Evolutionary conservation across 2,113 vertebrate species (phyloP).

Genomic region (Pogonocichla stellata): DNA sequence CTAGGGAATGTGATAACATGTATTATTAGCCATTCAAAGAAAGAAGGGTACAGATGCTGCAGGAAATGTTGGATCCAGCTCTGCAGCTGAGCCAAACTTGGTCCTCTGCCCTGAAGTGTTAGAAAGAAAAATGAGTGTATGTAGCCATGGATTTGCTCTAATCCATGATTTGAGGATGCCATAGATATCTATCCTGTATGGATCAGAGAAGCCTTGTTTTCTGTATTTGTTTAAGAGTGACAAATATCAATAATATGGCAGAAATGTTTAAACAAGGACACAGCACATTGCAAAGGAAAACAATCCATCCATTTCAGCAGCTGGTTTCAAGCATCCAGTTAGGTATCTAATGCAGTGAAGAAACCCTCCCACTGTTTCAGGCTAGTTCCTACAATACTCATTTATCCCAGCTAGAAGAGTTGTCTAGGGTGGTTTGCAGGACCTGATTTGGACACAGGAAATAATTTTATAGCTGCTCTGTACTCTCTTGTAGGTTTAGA

Average conservation of each 20-base stretch:
- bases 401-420: not conserved
- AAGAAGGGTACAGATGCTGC: slow-evolving; percentile 46
- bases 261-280: slow-evolving; percentile 40
- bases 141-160: slow-evolving; percentile 4
- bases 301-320: slow-evolving; percentile 26
- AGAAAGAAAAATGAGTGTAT: slow-evolving; percentile 40
- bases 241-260: slow-evolving; percentile 19
- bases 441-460: not conserved
- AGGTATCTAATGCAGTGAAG: not conserved
- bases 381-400: not conserved
- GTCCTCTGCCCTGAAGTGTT: slow-evolving; percentile 45
- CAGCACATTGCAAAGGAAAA: not conserved
- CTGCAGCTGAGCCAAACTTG: slow-evolving; percentile 52
- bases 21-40: slow-evolving; percentile 43
- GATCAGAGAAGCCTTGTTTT: not conserved
- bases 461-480: not conserved
- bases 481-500: not conserved
- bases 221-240: not conserved
- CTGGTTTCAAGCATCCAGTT: not conserved
- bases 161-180: not conserved
- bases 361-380: not conserved
- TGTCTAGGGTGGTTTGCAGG: not conserved
- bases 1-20: not conserved
- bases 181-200: not conserved
- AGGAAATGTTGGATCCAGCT: slow-evolving; percentile 44